Base-by-base conservation (phyloP, 2,113 vertebrate genomes). In the Nothocercus nigrocapillus region DNA sequence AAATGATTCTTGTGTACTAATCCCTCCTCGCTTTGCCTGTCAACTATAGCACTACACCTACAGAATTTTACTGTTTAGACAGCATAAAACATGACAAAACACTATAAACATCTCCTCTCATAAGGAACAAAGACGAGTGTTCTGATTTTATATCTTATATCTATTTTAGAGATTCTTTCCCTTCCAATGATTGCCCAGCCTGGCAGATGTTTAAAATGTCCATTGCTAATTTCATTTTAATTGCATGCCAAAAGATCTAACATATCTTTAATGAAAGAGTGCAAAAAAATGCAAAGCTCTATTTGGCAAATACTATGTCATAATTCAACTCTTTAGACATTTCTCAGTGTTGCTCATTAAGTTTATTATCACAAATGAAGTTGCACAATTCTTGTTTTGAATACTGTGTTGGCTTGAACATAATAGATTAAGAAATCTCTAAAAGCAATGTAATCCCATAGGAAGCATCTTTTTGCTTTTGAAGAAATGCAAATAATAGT, bases 281-380 rank as follows among this genome's bases (percentile, higher is more conserved):
- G 38, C 8, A 66, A 51, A 89, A 87, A 82, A 82, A 11, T 19
- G 47, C 38, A 68, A 85, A 82, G 15, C 32, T 69, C 18, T 86
- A 16, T 82, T 90, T 86, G 4, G 68, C 25, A 95, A 93, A 85
- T 91, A 18, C 47, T 74, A 16, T 90, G 68, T 75, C 76, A 78
- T 92, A 96, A 93, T 88, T 94, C 80, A 84, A 38, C 64, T 79
- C 51, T 94, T 95, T 56, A 84, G 85, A 90, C 76, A 82, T 69
- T 96, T 90, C 69, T 94, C 51, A 86, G 62, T 68, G 56, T 38
- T 86, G 34, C 42, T 96, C 79, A 86, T 94, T 93, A 88, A 67
- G 51, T 88, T 95, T 88, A 95, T 94, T 91, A 91, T 90, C 73
- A 86, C 69, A 96, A 96, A 90, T 86, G 51, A 94, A 86, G 73